Conservation (phyloP, 2,113 vertebrate genomes). For the Strix uralensis region DNA sequence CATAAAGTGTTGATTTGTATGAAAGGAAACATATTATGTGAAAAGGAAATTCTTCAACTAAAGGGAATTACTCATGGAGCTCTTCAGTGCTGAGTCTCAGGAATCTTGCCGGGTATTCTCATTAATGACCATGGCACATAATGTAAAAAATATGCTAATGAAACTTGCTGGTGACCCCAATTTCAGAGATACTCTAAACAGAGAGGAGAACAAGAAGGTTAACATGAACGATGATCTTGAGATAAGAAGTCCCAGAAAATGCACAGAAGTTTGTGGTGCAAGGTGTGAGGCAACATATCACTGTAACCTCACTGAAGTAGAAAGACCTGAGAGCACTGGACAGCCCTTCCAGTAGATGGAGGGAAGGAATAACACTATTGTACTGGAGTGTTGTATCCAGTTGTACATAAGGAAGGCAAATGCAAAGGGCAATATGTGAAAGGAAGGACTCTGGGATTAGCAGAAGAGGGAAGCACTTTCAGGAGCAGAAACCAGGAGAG, state of each 20-base stretch:
- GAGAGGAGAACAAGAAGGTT: not conserved
- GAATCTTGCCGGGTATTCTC: not conserved
- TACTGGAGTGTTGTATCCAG: not conserved
- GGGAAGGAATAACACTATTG: not conserved
- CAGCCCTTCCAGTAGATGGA: not conserved
- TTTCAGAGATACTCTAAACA: not conserved
- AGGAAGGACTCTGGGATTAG: not conserved
- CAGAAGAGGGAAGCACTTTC: not conserved
- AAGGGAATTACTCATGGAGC: not conserved
- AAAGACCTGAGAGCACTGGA: not conserved
- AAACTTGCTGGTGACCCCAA: not conserved
- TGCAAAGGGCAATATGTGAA: not conserved
- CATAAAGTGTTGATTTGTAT: constrained; percentile 10
- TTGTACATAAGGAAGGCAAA: not conserved
- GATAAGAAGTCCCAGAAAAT: not conserved
- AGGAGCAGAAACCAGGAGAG: not conserved
- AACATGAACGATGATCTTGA: not conserved
- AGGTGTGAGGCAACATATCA: not conserved
- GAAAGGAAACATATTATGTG: constrained; percentile 14
- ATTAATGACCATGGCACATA: not conserved
- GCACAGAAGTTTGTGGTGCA: not conserved
- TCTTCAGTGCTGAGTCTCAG: not conserved
- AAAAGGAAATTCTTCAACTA: constrained; percentile 39
- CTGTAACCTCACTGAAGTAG: not conserved
- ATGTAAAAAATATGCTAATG: not conserved